Evolutionary conservation across 2,797 vertebrate genomes (phyloP).

Genomic region (Enteromius anoplus): DNA sequence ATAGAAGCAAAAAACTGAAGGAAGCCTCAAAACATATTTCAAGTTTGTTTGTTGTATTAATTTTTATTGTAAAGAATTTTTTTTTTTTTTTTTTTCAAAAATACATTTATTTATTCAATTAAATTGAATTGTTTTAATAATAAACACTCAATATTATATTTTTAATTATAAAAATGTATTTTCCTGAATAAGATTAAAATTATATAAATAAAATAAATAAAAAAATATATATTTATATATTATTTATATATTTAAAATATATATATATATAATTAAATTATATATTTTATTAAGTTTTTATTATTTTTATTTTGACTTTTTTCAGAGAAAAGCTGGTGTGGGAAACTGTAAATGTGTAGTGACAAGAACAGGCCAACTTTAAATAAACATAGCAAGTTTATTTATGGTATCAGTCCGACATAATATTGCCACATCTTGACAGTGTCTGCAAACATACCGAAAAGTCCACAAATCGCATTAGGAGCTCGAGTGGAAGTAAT

Average conservation of each 20-base stretch:
- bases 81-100: background rate
- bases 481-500: conserved; percentile 56
- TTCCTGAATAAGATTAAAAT: no score
- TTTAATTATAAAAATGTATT: no score
- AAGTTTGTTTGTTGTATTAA: background rate
- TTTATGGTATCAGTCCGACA: conserved; percentile 1
- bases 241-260: no score
- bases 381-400: background rate
- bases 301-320: no score
- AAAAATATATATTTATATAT: no score
- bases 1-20: background rate
- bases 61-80: background rate
- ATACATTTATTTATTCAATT: background rate
- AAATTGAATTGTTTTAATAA: background rate
- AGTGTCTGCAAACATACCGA: conserved; percentile 33
- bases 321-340: no score
- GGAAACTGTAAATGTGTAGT: background rate
- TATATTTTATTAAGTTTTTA: no score
- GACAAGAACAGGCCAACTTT: background rate
- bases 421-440: conserved; percentile 26
- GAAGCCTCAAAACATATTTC: background rate
- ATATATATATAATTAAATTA: no score
- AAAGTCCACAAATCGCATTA: conserved; percentile 39
- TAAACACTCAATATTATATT: no score
- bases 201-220: no score